These are phyloP conservation scores for Enteromius treurensis DNA, from an alignment of 2,797 vertebrate genomes.

Conservation along the genomic window DNA sequence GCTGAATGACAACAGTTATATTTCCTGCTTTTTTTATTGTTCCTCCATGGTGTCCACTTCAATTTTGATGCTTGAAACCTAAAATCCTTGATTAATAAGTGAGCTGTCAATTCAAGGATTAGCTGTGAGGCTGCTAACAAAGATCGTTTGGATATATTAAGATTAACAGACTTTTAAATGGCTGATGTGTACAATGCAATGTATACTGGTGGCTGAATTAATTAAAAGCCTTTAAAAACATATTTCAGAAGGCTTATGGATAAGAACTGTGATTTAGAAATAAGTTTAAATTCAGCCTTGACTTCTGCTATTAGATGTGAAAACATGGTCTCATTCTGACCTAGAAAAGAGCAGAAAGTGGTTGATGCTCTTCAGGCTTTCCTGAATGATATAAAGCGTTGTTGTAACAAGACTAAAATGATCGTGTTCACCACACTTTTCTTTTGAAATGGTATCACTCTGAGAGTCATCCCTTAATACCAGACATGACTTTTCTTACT, in stretches of 20 bases:
- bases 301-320: not conserved
- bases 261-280: not conserved
- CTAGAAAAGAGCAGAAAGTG: not conserved
- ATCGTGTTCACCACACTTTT: slow-evolving; percentile 3
- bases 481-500: slow-evolving; percentile 24
- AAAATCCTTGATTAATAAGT: not conserved
- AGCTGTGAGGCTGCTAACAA: not conserved
- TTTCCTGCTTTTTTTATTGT: not conserved
- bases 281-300: not conserved
- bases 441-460: slow-evolving; percentile 30
- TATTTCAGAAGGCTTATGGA: not conserved
- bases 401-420: not conserved
- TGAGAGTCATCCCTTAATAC: slow-evolving; percentile 48
- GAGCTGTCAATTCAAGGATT: not conserved
- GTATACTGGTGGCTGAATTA: not conserved
- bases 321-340: not conserved
- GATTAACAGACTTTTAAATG: not conserved
- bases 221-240: not conserved
- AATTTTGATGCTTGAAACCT: not conserved
- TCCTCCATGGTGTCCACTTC: not conserved
- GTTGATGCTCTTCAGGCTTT: slow-evolving; percentile 3
- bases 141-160: not conserved
- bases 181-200: not conserved
- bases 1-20: slow-evolving; percentile 4
- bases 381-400: not conserved